A percentile compares a stretch with the other conserved stretches of the same genome.
phyloP scores from a whole-genome alignment of 2,113 vertebrate species.

The Grammomys dolichurus region DNA sequence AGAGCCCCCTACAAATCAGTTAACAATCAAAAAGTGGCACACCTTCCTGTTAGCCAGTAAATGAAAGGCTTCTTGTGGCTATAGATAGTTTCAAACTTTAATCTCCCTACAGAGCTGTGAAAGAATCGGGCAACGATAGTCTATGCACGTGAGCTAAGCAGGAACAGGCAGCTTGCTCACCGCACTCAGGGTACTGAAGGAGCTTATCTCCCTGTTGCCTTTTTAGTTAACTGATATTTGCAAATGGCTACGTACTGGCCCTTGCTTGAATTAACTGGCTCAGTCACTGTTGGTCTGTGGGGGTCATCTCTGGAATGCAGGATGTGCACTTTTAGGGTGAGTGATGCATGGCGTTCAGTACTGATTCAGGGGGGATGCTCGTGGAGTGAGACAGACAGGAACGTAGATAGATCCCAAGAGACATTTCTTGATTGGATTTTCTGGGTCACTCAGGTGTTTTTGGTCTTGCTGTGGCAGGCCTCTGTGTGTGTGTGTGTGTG shows the following conservation, averaged over 20 bases:
- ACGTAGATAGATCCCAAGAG: neutral
- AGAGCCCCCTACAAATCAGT: conserved; percentile 24
- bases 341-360: neutral
- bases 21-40: neutral
- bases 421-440: neutral
- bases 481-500: neutral
- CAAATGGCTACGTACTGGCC: neutral
- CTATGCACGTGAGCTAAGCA: neutral
- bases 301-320: neutral
- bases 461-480: neutral
- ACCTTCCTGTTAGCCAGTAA: conserved; percentile 39
- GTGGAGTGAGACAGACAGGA: neutral
- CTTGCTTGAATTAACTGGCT: neutral
- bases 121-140: neutral
- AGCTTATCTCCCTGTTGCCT: neutral
- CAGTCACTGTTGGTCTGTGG: neutral
- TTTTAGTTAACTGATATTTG: conserved; percentile 4
- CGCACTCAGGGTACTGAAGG: neutral
- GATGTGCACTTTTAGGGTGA: neutral
- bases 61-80: neutral
- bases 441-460: neutral
- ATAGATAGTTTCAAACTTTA: neutral
- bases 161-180: neutral
- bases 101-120: neutral
- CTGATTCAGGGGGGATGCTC: neutral